Evolutionary conservation across 2,113 vertebrate genomes (phyloP).

Genomic region (Bubo scandiacus): DNA sequence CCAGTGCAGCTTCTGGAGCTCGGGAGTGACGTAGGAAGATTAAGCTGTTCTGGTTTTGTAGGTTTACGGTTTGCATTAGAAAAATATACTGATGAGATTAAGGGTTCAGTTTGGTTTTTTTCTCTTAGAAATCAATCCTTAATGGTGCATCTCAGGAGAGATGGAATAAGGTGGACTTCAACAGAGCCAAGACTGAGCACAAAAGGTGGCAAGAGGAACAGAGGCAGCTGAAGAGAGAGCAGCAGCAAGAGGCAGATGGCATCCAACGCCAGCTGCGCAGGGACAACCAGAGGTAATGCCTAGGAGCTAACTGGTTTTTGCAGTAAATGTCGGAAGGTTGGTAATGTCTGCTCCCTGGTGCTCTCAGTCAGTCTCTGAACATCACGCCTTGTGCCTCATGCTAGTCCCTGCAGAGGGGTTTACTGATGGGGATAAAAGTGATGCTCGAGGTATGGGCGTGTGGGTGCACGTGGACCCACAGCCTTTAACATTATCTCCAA

Average conservation of each 20-base stretch:
- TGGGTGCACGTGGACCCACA: neutral
- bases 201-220: conserved; percentile 12
- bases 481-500: neutral
- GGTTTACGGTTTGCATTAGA: neutral
- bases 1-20: neutral
- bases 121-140: neutral
- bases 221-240: conserved; percentile 30
- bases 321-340: neutral
- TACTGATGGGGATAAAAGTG: neutral
- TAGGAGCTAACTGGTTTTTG: neutral
- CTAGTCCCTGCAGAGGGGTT: neutral
- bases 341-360: neutral
- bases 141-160: neutral
- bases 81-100: neutral
- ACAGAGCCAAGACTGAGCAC: neutral
- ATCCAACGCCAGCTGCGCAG: neutral
- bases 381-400: neutral
- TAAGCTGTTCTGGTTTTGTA: neutral
- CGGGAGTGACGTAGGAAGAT: neutral
- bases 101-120: neutral
- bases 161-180: neutral
- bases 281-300: conserved; percentile 37
- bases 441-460: neutral
- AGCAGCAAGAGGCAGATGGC: conserved; percentile 10
- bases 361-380: neutral